These are phyloP conservation scores for Andrena chrysosceles DNA, from an alignment of 2,888 invertebrate genomes.

Conservation along the genomic window DNA sequence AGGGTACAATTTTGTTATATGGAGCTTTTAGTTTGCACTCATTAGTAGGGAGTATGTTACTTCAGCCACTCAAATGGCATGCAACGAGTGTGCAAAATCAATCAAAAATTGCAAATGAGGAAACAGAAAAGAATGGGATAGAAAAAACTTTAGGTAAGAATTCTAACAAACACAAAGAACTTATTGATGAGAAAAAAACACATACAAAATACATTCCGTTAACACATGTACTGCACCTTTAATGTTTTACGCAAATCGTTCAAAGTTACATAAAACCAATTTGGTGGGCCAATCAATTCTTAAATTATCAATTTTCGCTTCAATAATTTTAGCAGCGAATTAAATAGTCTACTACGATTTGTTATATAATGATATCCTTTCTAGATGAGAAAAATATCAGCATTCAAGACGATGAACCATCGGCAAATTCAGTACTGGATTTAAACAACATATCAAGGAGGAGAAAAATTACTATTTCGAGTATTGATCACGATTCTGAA, in stretches of 20 bases:
- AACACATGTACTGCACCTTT: no score
- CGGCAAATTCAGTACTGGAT: slow-evolving; percentile 11
- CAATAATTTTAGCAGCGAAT: background rate
- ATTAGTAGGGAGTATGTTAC: slow-evolving; percentile 87
- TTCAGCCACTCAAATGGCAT: slow-evolving; percentile 90
- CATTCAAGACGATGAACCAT: slow-evolving; percentile 27
- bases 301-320: no score
- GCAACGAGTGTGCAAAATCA: slow-evolving; percentile 79
- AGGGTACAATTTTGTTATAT: slow-evolving; percentile 88
- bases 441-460: slow-evolving; percentile 50
- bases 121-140: slow-evolving; percentile 26
- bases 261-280: no score
- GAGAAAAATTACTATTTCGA: slow-evolving; percentile 69
- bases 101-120: background rate
- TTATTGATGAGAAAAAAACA: no score
- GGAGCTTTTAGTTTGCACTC: slow-evolving; percentile 88
- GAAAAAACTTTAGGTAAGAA: background rate
- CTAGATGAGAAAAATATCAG: slow-evolving; percentile 51
- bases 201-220: no score
- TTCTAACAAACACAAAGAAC: background rate
- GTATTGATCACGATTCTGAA: slow-evolving; percentile 82
- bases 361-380: background rate
- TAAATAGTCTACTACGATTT: background rate
- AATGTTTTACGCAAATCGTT: no score
- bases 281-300: no score